Percentiles rank a stretch among this genome's conserved stretches.
Conservation (phyloP, 2,888 invertebrate genomes). For the Agrilus mali region DNA sequence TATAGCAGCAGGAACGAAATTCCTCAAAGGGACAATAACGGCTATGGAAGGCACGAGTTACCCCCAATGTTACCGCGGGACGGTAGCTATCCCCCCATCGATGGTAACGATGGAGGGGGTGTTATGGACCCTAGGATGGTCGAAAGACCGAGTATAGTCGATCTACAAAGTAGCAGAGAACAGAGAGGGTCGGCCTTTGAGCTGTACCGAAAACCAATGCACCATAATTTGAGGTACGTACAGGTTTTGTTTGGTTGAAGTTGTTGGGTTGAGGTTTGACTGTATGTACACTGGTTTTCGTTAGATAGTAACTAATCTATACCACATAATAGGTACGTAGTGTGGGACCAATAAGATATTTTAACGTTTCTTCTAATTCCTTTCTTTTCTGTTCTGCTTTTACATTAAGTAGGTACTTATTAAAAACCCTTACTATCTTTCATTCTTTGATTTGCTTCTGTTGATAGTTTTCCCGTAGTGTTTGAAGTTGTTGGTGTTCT, state of each 20-base stretch:
- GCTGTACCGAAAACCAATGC: slow-evolving; percentile 80
- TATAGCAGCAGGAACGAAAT: no score
- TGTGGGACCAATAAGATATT: no score
- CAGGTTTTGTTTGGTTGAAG: slow-evolving; percentile 1
- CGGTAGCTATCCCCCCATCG: slow-evolving; percentile 1
- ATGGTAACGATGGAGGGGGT: slow-evolving; percentile 11
- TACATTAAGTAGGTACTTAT: no score
- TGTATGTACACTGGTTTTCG: slow-evolving; percentile 29
- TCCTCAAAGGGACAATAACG: slow-evolving; percentile 3
- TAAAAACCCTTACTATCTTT: no score
- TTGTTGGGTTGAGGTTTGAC: slow-evolving; percentile 8
- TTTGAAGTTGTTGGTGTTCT: not conserved
- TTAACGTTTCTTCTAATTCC: not conserved
- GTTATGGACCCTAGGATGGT: slow-evolving; percentile 23
- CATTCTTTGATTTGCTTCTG: no score
- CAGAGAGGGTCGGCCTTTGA: slow-evolving; percentile 93
- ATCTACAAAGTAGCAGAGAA: slow-evolving; percentile 75
- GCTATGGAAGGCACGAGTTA: slow-evolving; percentile 10
- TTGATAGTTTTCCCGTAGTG: not conserved
- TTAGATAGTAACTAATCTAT: slow-evolving; percentile 5
- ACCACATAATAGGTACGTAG: no score
- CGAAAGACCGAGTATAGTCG: slow-evolving; percentile 32
- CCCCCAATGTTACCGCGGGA: not conserved
- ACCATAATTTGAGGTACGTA: slow-evolving; percentile 67
- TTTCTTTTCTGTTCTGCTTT: slow-evolving; percentile 6